A percentile compares a stretch with the other conserved stretches of the same genome.
Conservation (phyloP, 2,797 vertebrate species). For the Clarias laeviceps region DNA sequence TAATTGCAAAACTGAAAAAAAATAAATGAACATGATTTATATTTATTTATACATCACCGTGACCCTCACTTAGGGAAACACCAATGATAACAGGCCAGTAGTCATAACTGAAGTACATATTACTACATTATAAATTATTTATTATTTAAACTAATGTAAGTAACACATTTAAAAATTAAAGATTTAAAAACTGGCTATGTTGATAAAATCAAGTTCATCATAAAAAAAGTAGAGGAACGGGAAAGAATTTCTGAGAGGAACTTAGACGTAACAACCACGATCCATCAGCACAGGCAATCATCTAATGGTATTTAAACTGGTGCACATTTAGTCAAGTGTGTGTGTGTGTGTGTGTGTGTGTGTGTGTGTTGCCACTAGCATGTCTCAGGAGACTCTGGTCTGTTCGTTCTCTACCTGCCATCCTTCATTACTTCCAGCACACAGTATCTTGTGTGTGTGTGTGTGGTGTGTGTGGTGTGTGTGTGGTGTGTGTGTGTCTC, state of each 20-base stretch:
- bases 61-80: no score
- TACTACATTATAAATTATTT: not conserved
- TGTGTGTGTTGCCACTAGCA: constrained; percentile 66
- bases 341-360: constrained; percentile 38
- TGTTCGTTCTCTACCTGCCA: constrained; percentile 81
- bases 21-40: no score
- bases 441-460: constrained; percentile 46
- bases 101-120: not conserved
- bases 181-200: not conserved
- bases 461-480: constrained; percentile 19
- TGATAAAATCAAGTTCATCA: not conserved
- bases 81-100: not conserved
- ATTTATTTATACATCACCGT: no score
- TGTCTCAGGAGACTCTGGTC: constrained; percentile 61
- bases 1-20: no score
- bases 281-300: not conserved
- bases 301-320: constrained; percentile 37
- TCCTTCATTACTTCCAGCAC: constrained; percentile 85
- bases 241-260: not conserved
- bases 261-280: not conserved
- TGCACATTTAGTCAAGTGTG: constrained; percentile 30
- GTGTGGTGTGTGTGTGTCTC: constrained; percentile 51
- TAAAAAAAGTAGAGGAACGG: not conserved
- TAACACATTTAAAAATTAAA: not conserved
- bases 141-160: not conserved